Evolutionary conservation across 2,888 invertebrate species (phyloP), one percentile per base, ranked within the genome.

Genomic region (Boloria selene): DNA sequence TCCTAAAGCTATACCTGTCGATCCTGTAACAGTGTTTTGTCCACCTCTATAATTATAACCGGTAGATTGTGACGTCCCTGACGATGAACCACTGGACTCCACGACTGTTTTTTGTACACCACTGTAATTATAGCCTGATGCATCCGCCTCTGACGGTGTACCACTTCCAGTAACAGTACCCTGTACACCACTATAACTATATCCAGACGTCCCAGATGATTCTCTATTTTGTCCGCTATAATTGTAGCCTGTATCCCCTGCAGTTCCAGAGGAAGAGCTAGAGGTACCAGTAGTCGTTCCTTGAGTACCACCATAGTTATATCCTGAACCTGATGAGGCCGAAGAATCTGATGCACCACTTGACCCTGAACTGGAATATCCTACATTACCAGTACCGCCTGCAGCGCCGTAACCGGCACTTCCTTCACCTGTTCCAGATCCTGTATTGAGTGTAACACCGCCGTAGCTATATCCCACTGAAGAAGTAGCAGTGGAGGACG

Each of bases 51-150:
- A 70, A 5, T 38, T 68, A 38, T 65, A 68, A 16, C 68, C 68
- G 4, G 17, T 16, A 13, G 61, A 42, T 22, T 16, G 52, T 13
- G 44, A 55, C 16, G 31, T 13, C 5, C 44, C 16, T n/a, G 54
- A 16, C 47, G 55, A 42, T 3, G 44, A n/a, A 44, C 52, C 65
- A 42, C 18, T 18, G 18, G 63, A 63, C n/a, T 50, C 31, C 38
- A 16, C 14, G 22, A 16, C 58, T 16, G 54, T 38, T 26, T 62
- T 64, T 65, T 72, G 68, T n/a, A 75, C 47, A 38, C 55, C 55
- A 45, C 74, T 78, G 64, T 84, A 84, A 70, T 74, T 78, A 68
- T 84, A 85, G n/a, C 80, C 79, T 53, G 68, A 22, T n/a, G 5
- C 16, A 4, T 45, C 58, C 16, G 47, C 16, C 18, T 22, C 56